phyloP scores from a whole-genome alignment of 2,888 invertebrate genomes.

The Pristionchus maxplancki region DNA sequence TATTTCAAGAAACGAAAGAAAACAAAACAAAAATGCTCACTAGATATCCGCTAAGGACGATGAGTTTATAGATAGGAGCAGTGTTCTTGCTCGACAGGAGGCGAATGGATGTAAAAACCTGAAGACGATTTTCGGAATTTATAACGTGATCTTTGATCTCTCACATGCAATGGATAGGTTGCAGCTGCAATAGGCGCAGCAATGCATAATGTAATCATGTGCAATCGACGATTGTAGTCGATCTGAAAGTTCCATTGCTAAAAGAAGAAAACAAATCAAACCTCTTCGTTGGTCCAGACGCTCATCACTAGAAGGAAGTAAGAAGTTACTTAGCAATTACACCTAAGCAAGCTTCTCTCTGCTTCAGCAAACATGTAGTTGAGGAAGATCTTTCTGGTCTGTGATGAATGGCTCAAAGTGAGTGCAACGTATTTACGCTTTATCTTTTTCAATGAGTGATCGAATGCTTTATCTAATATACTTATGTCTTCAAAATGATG shows the following conservation, averaged over 20 bases:
- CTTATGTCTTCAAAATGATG: too few relatives aligned
- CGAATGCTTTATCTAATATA: too few relatives aligned
- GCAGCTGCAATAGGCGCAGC: not conserved
- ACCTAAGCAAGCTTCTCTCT: not conserved
- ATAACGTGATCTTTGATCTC: constrained; percentile 4
- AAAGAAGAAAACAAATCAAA: not conserved
- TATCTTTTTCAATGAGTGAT: too few relatives aligned
- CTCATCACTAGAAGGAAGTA: not conserved
- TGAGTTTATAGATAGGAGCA: not conserved
- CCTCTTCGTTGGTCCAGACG: not conserved
- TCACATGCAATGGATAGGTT: not conserved
- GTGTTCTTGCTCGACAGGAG: not conserved
- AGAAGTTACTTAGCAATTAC: not conserved
- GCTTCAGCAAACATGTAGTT: not conserved
- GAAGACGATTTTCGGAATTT: too few relatives aligned
- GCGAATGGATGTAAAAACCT: not conserved
- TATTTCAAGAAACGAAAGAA: not conserved
- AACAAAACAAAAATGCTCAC: not conserved
- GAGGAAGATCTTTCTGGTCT: not conserved
- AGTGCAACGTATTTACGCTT: too few relatives aligned
- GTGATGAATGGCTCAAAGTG: not conserved
- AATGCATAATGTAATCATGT: not conserved
- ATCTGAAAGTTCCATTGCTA: not conserved
- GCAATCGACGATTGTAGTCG: not conserved
- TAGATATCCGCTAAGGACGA: not conserved